Base-by-base conservation (phyloP, 2,888 invertebrate species). In the Ophion ventricosus region DNA sequence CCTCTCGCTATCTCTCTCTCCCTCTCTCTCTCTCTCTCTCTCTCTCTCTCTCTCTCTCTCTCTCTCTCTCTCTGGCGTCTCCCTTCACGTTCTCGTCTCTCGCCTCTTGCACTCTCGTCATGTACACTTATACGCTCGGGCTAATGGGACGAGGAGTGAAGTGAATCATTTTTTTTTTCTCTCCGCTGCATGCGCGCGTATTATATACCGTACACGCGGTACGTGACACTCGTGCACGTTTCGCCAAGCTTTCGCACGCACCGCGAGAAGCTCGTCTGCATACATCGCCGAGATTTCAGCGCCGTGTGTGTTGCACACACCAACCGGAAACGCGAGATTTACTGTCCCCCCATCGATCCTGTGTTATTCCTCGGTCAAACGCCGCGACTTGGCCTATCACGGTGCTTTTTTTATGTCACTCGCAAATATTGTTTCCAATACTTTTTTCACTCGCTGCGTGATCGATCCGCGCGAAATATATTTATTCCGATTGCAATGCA, bases 81-180 rank as follows among this genome's bases (percentile, higher is more conserved):
- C 43, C 61, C 54, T 35, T 72, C 56, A 0, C 54, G 49, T 72
- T 43, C 67, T 54, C 69, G 63, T 54, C 43, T 82, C 56, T 76
- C 79, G 23, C 64, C 66, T 54, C 61, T 78, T 74, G 70, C 76
- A 77, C 69, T 84, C 77, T 70, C 82, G 63, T 74, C 76, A 43
- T 73, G 70, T 59, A 70, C 78, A 82, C 81, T 82, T 78, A 81
- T 72, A 81, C 73, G 83, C 84, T 57, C 84, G 72, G 81, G 64
- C 85, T 87, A 86, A 86, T 87, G 86, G 84, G 79, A 86, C 85
- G 87, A 85, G 83, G 84, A 82, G 77, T 40, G 82, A 83, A 87
- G 86, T 87, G 87, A 87, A 87, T 87, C 87, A 87, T 86, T 87
- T 86, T 86, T 87, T 85, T 83, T 79, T 17, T 67, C 64, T 77